Base-by-base conservation (phyloP, 2,888 invertebrate species). In the Junonia oenone region DNA sequence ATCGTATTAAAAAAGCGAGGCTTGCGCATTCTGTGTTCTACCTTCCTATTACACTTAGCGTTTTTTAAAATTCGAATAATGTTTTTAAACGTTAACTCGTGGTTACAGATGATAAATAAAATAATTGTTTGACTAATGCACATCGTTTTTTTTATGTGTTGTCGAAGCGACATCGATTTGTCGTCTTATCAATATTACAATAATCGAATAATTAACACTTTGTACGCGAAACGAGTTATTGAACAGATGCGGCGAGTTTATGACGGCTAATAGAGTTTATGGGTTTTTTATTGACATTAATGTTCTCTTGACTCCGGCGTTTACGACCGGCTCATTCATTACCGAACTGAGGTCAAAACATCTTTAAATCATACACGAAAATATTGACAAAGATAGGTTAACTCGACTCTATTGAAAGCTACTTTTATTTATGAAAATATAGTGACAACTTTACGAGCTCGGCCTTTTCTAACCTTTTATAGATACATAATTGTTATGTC, bases 271-370 rank as follows among this genome's bases (percentile, higher is more conserved):
- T 90, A 88, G 87, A 81, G 76, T 87, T 89, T 89, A 90, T 88
- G 77, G 86, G 75, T 83, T 86, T 88, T 90, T 89, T 89, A 90
- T 90, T 90, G 89, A 88, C 87, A 83, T 84, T 88, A 87, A 89
- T 90, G 89, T 86, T 82, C 88, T 81, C 81, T 81, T 81, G 79
- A 85, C 78, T 85, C 80, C 76, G 69, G 66, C 88, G 85, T 86
- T 89, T 87, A 88, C 82, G 81, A 85, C 76, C 83, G 72, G 62
- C 87, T 87, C 88, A 80, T 89, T 89, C 86, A 87, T 88, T 88
- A 90, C 83, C 85, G 81, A 88, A 86, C 81, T 76, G 75, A 83
- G 89, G 87, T 87, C 87, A 81, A 73, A 83, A 81, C 83, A 81
- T 80, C 74, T 79, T 77, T 88, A 87, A 88, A 90, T 88, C 85